Conservation (phyloP, 92 coral and sea anemone species). For the Galaxea fascicularis region DNA sequence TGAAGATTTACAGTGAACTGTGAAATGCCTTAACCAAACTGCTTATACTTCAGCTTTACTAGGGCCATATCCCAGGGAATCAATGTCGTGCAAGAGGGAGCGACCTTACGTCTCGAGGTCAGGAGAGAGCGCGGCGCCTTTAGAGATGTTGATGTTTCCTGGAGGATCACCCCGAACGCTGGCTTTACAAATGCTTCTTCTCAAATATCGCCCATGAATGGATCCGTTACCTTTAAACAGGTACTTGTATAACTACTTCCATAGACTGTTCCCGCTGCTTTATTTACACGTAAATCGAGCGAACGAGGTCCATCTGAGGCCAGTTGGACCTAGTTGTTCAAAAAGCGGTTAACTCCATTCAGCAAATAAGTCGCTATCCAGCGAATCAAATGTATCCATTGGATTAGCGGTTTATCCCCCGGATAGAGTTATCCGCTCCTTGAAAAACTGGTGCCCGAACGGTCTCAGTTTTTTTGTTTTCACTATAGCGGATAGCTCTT, state of each 20-base stretch:
- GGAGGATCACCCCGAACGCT: slow-evolving; percentile 65
- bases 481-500: too few relatives aligned
- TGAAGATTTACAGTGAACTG: not conserved
- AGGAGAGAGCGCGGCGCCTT: slow-evolving; percentile 75
- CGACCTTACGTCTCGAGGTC: slow-evolving; percentile 75
- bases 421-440: too few relatives aligned
- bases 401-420: too few relatives aligned
- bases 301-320: too few relatives aligned
- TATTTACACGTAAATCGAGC: too few relatives aligned
- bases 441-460: too few relatives aligned
- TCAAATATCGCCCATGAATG: slow-evolving; percentile 86
- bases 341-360: too few relatives aligned
- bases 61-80: slow-evolving; percentile 44
- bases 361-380: too few relatives aligned
- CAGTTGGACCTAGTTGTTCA: too few relatives aligned
- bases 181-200: slow-evolving; percentile 53
- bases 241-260: slow-evolving; percentile 26
- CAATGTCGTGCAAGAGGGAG: slow-evolving; percentile 82
- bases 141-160: slow-evolving; percentile 73
- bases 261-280: too few relatives aligned
- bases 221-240: slow-evolving; percentile 82
- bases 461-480: too few relatives aligned
- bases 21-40: not conserved
- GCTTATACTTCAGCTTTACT: slow-evolving; percentile 57
- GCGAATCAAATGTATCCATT: too few relatives aligned